phyloP scores from a whole-genome alignment of 2,888 invertebrate species.

The Loripinus fragilis region DNA sequence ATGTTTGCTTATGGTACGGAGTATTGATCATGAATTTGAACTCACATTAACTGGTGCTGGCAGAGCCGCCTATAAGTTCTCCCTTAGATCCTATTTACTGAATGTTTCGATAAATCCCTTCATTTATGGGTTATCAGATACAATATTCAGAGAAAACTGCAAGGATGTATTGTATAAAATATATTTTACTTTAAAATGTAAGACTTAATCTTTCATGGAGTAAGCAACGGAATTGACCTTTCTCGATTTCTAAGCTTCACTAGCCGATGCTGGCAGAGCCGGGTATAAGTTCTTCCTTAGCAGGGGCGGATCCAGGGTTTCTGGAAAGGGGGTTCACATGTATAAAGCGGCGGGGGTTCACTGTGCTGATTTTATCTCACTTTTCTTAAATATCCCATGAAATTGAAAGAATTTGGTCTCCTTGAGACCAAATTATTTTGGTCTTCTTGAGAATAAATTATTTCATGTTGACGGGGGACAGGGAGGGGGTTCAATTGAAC shows the following conservation, averaged over 20 bases:
- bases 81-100: conserved; percentile 61
- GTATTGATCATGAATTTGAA: conserved; percentile 44
- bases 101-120: conserved; percentile 68
- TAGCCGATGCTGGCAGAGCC: conserved; percentile 42
- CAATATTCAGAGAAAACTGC: conserved; percentile 50
- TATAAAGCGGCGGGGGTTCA: too few species aligned
- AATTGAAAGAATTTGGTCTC: too few species aligned
- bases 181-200: not conserved
- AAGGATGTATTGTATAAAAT: conserved; percentile 24
- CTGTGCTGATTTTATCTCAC: too few species aligned
- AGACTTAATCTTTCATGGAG: not conserved
- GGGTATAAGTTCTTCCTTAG: conserved; percentile 62
- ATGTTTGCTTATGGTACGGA: conserved; percentile 40
- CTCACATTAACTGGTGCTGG: conserved; percentile 39
- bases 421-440: too few species aligned
- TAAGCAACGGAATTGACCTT: too few species aligned
- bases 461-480: too few species aligned
- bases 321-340: too few species aligned
- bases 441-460: too few species aligned
- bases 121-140: conserved; percentile 67
- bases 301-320: too few species aligned
- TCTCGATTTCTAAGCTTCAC: conserved; percentile 46
- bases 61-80: conserved; percentile 57
- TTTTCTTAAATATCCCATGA: too few species aligned
- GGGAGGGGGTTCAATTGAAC: too few species aligned